Conservation (phyloP, 23 tunicate species). For the Phallusia fumigata region DNA sequence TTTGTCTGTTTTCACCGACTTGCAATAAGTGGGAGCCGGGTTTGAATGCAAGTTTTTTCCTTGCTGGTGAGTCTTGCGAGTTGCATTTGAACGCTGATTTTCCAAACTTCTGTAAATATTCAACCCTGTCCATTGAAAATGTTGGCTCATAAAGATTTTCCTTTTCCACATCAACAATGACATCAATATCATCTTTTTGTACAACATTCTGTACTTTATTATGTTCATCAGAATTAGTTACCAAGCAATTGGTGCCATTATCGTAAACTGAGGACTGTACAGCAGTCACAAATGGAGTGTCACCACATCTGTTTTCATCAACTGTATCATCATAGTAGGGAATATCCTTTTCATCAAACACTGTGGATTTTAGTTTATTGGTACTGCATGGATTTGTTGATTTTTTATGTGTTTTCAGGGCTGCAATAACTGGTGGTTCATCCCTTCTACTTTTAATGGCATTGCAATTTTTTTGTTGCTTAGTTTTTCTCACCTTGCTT, state of each 20-base stretch:
- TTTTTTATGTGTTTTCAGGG: background rate
- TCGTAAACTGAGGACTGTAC: background rate
- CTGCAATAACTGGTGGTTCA: background rate
- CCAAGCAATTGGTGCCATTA: background rate
- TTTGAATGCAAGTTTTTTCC: slow-evolving; percentile 43
- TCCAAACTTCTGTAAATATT: slow-evolving; percentile 31
- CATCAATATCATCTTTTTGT: too few relatives aligned
- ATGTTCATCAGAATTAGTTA: background rate
- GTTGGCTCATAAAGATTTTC: slow-evolving; percentile 1
- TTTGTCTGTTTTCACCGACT: background rate
- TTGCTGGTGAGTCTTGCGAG: slow-evolving; percentile 38
- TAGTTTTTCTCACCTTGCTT: background rate
- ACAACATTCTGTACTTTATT: too few relatives aligned
- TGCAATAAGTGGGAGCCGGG: background rate
- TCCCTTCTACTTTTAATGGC: slow-evolving; percentile 17
- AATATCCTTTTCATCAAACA: background rate
- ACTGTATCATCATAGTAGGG: background rate
- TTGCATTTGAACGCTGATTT: background rate
- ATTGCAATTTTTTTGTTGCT: background rate
- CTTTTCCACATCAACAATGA: background rate
- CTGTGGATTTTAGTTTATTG: background rate
- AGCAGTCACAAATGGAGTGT: background rate
- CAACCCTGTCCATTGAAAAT: slow-evolving; percentile 28
- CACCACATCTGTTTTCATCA: background rate
- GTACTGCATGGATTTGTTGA: background rate